Conservation (phyloP, 2,888 invertebrate genomes). For the Schrankia costaestrigalis region DNA sequence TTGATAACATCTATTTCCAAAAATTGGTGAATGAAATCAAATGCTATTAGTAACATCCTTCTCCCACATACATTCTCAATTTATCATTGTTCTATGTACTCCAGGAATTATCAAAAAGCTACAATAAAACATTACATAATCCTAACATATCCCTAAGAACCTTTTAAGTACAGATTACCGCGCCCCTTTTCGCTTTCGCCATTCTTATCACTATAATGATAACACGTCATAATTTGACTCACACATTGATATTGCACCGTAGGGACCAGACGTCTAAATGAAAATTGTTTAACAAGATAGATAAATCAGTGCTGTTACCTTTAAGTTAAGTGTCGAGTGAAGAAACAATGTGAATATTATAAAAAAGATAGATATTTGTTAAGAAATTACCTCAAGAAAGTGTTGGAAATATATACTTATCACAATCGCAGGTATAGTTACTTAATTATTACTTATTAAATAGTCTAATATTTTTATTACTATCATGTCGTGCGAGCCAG, state of each 20-base stretch:
- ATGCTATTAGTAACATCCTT: too few species aligned
- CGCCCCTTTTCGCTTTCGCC: slow-evolving; percentile 42
- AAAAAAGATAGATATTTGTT: not conserved
- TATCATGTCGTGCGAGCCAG: too few species aligned
- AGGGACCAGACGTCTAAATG: slow-evolving; percentile 45
- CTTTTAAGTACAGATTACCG: slow-evolving; percentile 21
- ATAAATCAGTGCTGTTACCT: slow-evolving; percentile 12
- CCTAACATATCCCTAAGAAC: slow-evolving; percentile 11
- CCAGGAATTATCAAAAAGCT: too few species aligned
- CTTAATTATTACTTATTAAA: too few species aligned
- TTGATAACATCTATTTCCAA: too few species aligned
- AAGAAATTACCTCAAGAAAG: not conserved
- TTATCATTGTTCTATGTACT: too few species aligned
- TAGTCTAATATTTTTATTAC: too few species aligned
- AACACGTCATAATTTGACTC: slow-evolving; percentile 66
- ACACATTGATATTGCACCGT: slow-evolving; percentile 55
- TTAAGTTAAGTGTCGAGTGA: slow-evolving; percentile 22
- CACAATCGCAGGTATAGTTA: too few species aligned
- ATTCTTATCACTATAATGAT: slow-evolving; percentile 62
- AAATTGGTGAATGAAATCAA: too few species aligned
- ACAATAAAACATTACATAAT: slow-evolving; percentile 12
- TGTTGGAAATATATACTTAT: not conserved
- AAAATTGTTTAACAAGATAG: slow-evolving; percentile 13
- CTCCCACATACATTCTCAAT: too few species aligned
- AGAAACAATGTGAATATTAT: slow-evolving; percentile 32